Evolutionary conservation across 2,797 vertebrate species (phyloP), one percentile per base, ranked within the genome.

Genomic region (Podarcis siculus): DNA sequence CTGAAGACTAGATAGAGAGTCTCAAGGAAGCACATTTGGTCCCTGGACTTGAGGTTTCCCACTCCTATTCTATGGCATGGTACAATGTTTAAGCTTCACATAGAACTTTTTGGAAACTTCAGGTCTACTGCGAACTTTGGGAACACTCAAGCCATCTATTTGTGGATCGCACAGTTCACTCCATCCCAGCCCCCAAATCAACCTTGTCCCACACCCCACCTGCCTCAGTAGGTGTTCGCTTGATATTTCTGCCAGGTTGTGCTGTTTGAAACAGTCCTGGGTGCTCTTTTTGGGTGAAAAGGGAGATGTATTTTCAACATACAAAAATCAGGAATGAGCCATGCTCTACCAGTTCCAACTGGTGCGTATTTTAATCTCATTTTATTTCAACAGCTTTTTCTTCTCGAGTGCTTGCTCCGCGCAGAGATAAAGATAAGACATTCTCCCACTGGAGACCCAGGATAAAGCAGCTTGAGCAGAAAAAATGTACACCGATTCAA

Each of bases 301-400:
- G 93, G 91, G 94, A 91, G 90, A 94, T 93, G 90, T 91, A 93
- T 94, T 94, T 95, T 83, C 66, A 8, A 89, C 91, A 91, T 92
- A 89, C 90, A 90, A 87, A 94, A 94, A 94, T 94, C 93, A 95
- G 91, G 94, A 95, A 95, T 94, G 94, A 92, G 94, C 91, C 87
- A 92, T 95, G 90, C 94, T 95, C 49, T 95, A 94, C 93, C 90
- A 94, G 94, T 95, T 95, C 90, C 95, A 95, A 93, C 87, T 0
- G 75, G 93, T 86, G 93, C 90, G 94, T 95, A 93, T 95, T 96
- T 95, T 95, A 85, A 93, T 91, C 94, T 92, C 93, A 93, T 94
- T 93, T 95, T 95, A 94, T 95, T 96, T 94, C 92, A 94, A 94
- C 92, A 94, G 94, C 90, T 94, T 92, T 95, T 92, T 90, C 94